Percentiles rank a stretch among this genome's conserved stretches.
phyloP scores from a whole-genome alignment of 2,113 vertebrate species.

The Gasterosteus nipponicus region DNA sequence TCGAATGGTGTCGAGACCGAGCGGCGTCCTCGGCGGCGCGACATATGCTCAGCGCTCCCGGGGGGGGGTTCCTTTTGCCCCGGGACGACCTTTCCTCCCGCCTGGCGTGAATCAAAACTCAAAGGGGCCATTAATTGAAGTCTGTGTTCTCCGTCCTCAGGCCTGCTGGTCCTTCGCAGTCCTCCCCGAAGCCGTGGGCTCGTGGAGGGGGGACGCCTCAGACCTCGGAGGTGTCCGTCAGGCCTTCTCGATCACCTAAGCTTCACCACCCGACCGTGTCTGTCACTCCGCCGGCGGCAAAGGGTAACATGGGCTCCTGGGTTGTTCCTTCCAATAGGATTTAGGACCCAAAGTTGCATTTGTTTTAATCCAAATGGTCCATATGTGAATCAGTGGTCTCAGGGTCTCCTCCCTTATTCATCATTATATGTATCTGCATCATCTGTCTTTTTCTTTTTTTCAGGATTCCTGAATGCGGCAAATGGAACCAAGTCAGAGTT shows the following conservation, averaged over 20 bases:
- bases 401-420: background rate
- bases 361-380: background rate
- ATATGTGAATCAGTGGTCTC: background rate
- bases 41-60: slow-evolving; percentile 58
- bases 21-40: slow-evolving; percentile 59
- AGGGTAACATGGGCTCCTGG: slow-evolving; percentile 38
- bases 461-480: slow-evolving; percentile 53
- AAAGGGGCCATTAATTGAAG: slow-evolving; percentile 6
- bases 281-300: slow-evolving; percentile 25
- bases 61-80: slow-evolving; percentile 36
- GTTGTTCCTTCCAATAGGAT: too few relatives aligned
- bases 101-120: slow-evolving; percentile 41
- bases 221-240: slow-evolving; percentile 10
- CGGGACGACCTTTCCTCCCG: slow-evolving; percentile 40
- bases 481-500: slow-evolving; percentile 46
- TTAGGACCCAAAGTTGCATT: too few relatives aligned
- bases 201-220: slow-evolving; percentile 39
- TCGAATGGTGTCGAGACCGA: slow-evolving; percentile 57
- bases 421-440: background rate
- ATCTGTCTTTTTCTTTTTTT: slow-evolving; percentile 20
- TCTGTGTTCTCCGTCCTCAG: slow-evolving; percentile 31
- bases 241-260: slow-evolving; percentile 17
- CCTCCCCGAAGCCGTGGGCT: slow-evolving; percentile 30
- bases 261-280: slow-evolving; percentile 6
- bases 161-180: slow-evolving; percentile 30